phyloP scores from a whole-genome alignment of 1,140 invertebrate genomes.

The Tetranychus cinnabarinus region DNA sequence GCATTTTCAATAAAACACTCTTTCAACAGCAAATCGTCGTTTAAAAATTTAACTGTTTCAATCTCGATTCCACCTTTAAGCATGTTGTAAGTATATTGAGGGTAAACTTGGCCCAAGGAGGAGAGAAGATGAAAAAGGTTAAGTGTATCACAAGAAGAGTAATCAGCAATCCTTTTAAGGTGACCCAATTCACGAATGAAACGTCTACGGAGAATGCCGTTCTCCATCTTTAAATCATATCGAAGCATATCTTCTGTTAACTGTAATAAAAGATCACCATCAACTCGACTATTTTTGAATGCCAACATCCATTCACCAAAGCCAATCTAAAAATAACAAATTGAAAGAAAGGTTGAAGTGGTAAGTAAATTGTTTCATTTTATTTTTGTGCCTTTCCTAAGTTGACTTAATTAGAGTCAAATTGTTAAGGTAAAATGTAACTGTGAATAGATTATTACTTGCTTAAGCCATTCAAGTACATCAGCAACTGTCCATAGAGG shows the following conservation, averaged over 20 bases:
- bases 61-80: conserved; percentile 79
- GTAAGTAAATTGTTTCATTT: not conserved
- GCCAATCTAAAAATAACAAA: conserved; percentile 40
- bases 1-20: conserved; percentile 83
- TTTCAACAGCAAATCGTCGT: conserved; percentile 63
- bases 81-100: conserved; percentile 91
- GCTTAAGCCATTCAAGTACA: conserved; percentile 91
- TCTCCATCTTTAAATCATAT: conserved; percentile 73
- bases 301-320: conserved; percentile 56
- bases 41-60: conserved; percentile 39
- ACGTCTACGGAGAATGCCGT: conserved; percentile 72
- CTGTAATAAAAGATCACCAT: conserved; percentile 87
- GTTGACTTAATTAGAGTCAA: too few species aligned
- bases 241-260: conserved; percentile 72
- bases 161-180: conserved; percentile 89
- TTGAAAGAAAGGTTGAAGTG: conserved; percentile 8
- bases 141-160: conserved; percentile 72
- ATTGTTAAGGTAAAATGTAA: not conserved
- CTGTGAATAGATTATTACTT: conserved; percentile 21
- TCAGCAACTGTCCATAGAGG: conserved; percentile 91
- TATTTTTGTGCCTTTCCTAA: too few species aligned
- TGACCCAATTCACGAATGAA: conserved; percentile 83
- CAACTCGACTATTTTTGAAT: conserved; percentile 76
- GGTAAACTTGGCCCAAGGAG: conserved; percentile 63
- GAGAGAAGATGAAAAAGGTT: conserved; percentile 76